These are phyloP conservation scores for Diadophis punctatus DNA, from an alignment of 2,113 vertebrate species.

Conservation along the genomic window DNA sequence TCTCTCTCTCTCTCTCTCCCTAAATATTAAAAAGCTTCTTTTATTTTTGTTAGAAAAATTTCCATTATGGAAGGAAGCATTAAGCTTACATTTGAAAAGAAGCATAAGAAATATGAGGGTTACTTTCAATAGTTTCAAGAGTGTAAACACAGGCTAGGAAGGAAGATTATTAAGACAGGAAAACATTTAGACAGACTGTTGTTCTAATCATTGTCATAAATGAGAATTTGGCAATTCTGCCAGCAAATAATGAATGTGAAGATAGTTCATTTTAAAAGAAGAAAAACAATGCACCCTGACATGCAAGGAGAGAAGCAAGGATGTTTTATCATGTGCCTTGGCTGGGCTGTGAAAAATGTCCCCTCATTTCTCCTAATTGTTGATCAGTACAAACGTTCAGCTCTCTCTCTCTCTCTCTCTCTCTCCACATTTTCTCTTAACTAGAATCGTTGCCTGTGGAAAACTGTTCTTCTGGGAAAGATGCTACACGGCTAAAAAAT, in stretches of 20 bases:
- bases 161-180: not conserved
- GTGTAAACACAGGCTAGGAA: not conserved
- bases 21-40: not conserved
- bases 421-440: slow-evolving; percentile 49
- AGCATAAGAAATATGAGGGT: slow-evolving; percentile 8
- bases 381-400: slow-evolving; percentile 36
- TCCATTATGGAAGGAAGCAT: not conserved
- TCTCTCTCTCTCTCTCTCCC: not conserved
- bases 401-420: slow-evolving; percentile 7
- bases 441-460: slow-evolving; percentile 55
- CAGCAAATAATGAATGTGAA: not conserved
- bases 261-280: not conserved
- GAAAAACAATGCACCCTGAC: not conserved
- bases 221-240: not conserved
- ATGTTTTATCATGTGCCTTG: not conserved
- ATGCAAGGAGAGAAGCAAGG: slow-evolving; percentile 14
- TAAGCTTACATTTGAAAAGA: slow-evolving; percentile 37
- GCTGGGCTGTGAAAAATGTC: not conserved
- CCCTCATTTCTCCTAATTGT: slow-evolving; percentile 40
- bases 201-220: slow-evolving; percentile 21
- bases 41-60: not conserved
- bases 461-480: slow-evolving; percentile 62
- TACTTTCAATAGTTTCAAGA: slow-evolving; percentile 2
- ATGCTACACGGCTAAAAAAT: slow-evolving; percentile 62
- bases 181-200: slow-evolving; percentile 34